These are phyloP conservation scores for Drosophila paulistorum DNA, from an alignment of 1,140 invertebrate species.

Conservation along the genomic window DNA sequence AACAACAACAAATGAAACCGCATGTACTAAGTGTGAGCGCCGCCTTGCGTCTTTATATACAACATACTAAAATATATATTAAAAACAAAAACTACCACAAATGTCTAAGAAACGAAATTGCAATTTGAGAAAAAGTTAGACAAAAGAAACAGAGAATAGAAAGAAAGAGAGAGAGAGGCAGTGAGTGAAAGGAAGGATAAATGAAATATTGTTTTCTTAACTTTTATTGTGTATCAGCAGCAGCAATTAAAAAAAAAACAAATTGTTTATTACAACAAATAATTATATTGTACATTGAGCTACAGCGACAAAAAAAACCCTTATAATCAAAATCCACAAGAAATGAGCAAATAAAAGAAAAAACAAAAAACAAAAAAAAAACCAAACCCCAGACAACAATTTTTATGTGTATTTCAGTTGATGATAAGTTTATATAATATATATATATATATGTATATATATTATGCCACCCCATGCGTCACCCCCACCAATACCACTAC, in stretches of 20 bases:
- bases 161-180: conserved; percentile 18
- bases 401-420: conserved; percentile 72
- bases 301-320: conserved; percentile 55
- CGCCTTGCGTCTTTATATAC: conserved; percentile 62
- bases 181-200: conserved; percentile 13
- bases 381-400: conserved; percentile 50
- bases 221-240: conserved; percentile 67
- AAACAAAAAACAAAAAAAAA: conserved; percentile 59
- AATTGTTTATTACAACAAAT: conserved; percentile 41
- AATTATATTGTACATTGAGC: conserved; percentile 61
- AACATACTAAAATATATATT: conserved; percentile 3
- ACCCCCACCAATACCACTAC: neutral
- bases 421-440: conserved; percentile 20
- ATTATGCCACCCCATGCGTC: neutral
- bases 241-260: conserved; percentile 29
- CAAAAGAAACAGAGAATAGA: conserved; percentile 19
- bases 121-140: neutral
- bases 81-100: neutral
- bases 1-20: conserved; percentile 46
- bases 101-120: too few relatives aligned
- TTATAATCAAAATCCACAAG: conserved; percentile 78
- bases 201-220: conserved; percentile 64
- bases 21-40: conserved; percentile 74
- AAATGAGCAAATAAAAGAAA: conserved; percentile 82
- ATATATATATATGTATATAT: neutral